Conservation (phyloP, 2,888 invertebrate species). For the Archaeoteleia sp. region DNA sequence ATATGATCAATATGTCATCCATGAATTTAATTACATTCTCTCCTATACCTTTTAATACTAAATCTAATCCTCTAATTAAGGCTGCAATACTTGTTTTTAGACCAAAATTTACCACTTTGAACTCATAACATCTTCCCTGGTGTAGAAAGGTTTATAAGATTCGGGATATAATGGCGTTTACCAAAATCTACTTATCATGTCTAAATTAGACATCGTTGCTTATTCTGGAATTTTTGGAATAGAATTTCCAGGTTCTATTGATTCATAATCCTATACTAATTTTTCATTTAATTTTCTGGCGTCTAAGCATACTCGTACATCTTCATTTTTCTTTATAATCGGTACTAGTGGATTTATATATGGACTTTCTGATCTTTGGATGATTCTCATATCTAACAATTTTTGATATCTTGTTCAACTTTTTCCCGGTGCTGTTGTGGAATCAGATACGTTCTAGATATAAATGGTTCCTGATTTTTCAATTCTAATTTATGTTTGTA, state of each 20-base stretch:
- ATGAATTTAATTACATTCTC: constrained; percentile 3
- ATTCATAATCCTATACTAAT: constrained; percentile 21
- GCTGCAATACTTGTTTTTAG: too few relatives aligned
- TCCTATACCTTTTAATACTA: neutral
- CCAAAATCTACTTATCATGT: constrained; percentile 8
- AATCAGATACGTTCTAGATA: too few relatives aligned
- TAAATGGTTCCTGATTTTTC: too few relatives aligned
- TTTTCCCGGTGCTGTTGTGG: too few relatives aligned
- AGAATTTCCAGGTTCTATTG: constrained; percentile 19
- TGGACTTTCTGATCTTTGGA: constrained; percentile 10
- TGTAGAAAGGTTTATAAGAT: constrained; percentile 4
- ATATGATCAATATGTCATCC: constrained; percentile 2
- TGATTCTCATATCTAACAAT: constrained; percentile 17
- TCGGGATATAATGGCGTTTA: constrained; percentile 1
- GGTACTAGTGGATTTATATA: constrained; percentile 15
- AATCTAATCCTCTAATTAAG: neutral
- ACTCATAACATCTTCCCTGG: constrained; percentile 3
- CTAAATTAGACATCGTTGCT: neutral
- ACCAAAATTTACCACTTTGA: constrained; percentile 9
- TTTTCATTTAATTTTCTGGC: constrained; percentile 21
- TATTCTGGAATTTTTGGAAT: constrained; percentile 8
- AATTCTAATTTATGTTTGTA: too few relatives aligned
- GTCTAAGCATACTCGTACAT: constrained; percentile 9
- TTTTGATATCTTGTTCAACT: neutral
- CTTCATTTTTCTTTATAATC: constrained; percentile 16